Base-by-base conservation (phyloP, 2,888 invertebrate species). In the Heteropelma amictum region DNA sequence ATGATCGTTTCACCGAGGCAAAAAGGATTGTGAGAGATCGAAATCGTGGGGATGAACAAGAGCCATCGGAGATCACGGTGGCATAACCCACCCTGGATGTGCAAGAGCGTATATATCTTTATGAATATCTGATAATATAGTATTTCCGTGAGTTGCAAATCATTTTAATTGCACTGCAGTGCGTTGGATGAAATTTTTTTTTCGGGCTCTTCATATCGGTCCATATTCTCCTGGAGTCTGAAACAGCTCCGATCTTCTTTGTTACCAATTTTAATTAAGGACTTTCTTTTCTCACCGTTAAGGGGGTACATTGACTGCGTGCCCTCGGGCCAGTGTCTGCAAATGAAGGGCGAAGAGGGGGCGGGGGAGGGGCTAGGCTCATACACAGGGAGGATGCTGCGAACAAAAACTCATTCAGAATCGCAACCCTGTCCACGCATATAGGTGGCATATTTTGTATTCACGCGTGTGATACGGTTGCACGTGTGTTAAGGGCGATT, bases 251-350 rank as follows among this genome's bases (percentile, higher is more conserved):
- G 71, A 53, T 72, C 78, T 79, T 82, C 80, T 82, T 83, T 83
- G 82, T 83, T 80, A 79, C 68, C 77, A 81, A 81, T 82, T 83
- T 83, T 84, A 82, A 84, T 84, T 83, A 84, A 80, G 79, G 80
- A 79, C 76, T 80, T 81, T 82, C 80, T 82, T 81, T 79, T 77
- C 70, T 78, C 61, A 64, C 54, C 63, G 49, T 74, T 79, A 72
- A 76, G 72, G 72, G 77, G 69, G 80, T 81, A 76, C 77, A 75
- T 80, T 80, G 77, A 61, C 21, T 68, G 74, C 64, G 67, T 72
- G 77, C 78, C 82, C 72, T 72, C 68, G 58, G 77, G 79, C 72
- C 73, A 54, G 70, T 73, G 60, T 76, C 79, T 76, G 56, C 49
- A 17, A 42, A 38, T 56, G 51, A 40, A 30, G 60, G 35, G 38